Conservation (phyloP, 2,113 vertebrate species). For the Plecotus auritus region DNA sequence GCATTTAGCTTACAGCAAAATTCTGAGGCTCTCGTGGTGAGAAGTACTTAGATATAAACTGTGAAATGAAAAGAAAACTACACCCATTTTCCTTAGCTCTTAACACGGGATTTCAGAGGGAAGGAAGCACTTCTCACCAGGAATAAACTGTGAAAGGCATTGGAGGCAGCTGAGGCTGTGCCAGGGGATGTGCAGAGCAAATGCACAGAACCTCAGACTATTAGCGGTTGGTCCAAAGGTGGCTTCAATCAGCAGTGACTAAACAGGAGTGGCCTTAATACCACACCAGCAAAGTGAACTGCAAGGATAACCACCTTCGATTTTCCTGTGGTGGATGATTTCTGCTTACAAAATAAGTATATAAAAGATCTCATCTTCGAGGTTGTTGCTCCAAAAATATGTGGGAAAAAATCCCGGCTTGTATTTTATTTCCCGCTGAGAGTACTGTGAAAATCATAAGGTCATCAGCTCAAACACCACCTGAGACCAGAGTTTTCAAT, state of each 20-base stretch:
- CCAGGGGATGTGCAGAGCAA: not conserved
- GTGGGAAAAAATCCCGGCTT: not conserved
- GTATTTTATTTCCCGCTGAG: not conserved
- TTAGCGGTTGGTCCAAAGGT: not conserved
- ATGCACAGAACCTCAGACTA: not conserved
- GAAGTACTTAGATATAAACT: constrained; percentile 34
- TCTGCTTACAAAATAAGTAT: not conserved
- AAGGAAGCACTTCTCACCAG: constrained; percentile 24
- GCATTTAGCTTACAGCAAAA: constrained; percentile 49
- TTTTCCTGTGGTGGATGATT: not conserved
- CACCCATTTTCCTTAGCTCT: not conserved
- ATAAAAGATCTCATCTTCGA: not conserved
- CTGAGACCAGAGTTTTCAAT: not conserved
- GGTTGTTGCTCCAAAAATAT: not conserved
- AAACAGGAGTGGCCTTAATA: not conserved
- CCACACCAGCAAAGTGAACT: not conserved
- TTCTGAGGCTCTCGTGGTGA: constrained; percentile 7
- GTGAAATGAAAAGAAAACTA: constrained; percentile 40
- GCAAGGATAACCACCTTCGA: accelerated
- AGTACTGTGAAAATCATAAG: not conserved
- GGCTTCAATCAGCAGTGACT: not conserved
- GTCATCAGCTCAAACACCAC: not conserved
- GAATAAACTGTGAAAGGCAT: not conserved
- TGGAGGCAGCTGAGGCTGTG: not conserved
- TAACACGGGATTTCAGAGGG: constrained; percentile 39